Percentiles rank a stretch among this genome's conserved stretches.
phyloP scores from a whole-genome alignment of 2,113 vertebrate species.

The Triplophysa siluroides region DNA sequence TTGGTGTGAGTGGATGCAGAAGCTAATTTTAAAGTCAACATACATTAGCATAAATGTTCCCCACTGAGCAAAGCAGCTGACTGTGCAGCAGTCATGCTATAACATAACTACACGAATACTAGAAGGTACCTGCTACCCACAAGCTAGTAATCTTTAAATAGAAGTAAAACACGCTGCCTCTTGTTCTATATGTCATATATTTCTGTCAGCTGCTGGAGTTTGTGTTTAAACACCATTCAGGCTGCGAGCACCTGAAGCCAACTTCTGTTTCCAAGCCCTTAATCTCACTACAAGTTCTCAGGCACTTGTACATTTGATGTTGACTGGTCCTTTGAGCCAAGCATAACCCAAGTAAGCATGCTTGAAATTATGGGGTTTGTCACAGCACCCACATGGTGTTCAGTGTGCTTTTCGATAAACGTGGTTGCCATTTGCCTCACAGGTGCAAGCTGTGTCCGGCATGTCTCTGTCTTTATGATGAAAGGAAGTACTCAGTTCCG shows the following conservation, averaged over 20 bases:
- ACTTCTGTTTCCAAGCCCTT: slow-evolving; percentile 7
- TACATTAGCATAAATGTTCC: neutral
- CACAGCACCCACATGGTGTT: neutral
- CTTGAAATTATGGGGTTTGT: slow-evolving; percentile 15
- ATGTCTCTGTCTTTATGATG: neutral
- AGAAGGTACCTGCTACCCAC: neutral
- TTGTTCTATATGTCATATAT: slow-evolving; percentile 41
- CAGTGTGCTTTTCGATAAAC: neutral
- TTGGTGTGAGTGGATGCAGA: too few relatives aligned
- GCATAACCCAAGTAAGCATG: neutral
- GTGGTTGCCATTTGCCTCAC: neutral
- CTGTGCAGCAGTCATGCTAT: neutral
- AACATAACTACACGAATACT: neutral
- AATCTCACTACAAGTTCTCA: slow-evolving; percentile 21
- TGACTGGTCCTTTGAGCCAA: slow-evolving; percentile 3
- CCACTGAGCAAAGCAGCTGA: neutral
- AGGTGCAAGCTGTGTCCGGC: neutral
- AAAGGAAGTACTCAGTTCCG: neutral
- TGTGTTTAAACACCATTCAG: neutral
- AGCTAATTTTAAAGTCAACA: neutral
- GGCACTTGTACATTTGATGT: neutral
- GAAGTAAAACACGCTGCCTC: slow-evolving; percentile 5
- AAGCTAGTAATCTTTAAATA: slow-evolving; percentile 6
- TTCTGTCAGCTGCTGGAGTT: slow-evolving; percentile 42
- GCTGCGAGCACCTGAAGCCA: slow-evolving; percentile 21